These are phyloP conservation scores for Sesamia inferens DNA, from an alignment of 2,888 invertebrate species.

Conservation along the genomic window DNA sequence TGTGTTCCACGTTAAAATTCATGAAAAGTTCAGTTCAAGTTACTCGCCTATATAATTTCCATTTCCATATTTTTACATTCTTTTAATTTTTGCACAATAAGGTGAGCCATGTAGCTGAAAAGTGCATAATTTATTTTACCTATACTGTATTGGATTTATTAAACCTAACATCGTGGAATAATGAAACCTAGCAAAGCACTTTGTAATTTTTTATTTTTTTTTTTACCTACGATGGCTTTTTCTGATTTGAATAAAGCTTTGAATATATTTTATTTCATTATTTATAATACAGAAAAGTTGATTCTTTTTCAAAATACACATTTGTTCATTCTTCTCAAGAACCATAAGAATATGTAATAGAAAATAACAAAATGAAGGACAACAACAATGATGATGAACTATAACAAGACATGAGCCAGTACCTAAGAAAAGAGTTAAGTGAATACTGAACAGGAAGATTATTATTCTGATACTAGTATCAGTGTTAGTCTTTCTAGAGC, in stretches of 20 bases:
- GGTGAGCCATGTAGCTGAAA: not conserved
- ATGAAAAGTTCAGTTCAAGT: constrained; percentile 38
- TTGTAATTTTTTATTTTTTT: too few species aligned
- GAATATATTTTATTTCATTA: too few species aligned
- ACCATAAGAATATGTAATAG: not conserved
- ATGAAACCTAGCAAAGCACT: too few species aligned
- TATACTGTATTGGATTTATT: not conserved
- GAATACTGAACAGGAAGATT: not conserved
- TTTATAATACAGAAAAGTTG: too few species aligned
- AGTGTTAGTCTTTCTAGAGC: not conserved
- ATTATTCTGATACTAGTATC: not conserved
- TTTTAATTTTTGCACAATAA: constrained; percentile 4
- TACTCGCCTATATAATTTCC: constrained; percentile 16
- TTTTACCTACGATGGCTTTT: too few species aligned
- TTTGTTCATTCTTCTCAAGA: too few species aligned
- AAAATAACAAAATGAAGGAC: too few species aligned
- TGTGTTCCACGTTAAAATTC: constrained; percentile 42
- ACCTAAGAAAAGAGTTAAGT: not conserved
- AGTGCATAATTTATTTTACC: not conserved
- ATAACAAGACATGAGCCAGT: too few species aligned
- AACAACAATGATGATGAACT: too few species aligned
- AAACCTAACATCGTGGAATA: too few species aligned
- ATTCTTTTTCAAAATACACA: too few species aligned
- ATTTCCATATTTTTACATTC: constrained; percentile 40
- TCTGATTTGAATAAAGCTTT: too few species aligned